These are phyloP conservation scores for Pogonophryne albipinna DNA, from an alignment of 2,797 vertebrate species.

Conservation along the genomic window DNA sequence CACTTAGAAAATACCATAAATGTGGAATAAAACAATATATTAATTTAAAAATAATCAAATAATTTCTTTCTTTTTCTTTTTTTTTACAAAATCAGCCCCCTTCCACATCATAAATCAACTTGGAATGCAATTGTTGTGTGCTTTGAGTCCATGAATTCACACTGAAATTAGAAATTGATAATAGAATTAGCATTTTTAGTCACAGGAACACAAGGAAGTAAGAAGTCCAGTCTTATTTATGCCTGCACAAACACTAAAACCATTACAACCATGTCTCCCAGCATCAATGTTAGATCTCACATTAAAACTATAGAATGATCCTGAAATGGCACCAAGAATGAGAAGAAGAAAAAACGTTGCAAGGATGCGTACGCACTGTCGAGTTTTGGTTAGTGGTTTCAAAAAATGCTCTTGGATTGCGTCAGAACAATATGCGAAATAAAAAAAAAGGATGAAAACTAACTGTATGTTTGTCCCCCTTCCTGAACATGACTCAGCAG, in stretches of 20 bases:
- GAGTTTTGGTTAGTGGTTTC: slow-evolving; percentile 61
- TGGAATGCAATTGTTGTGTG: slow-evolving; percentile 6
- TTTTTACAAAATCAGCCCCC: slow-evolving; percentile 26
- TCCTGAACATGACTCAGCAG: neutral
- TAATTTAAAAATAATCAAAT: slow-evolving; percentile 28
- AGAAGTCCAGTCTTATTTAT: slow-evolving; percentile 28
- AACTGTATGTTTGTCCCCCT: neutral
- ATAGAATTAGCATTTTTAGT: neutral
- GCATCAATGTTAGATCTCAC: neutral
- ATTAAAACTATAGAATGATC: neutral
- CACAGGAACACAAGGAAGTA: slow-evolving; percentile 3
- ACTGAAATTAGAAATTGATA: slow-evolving; percentile 1
- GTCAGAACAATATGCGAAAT: neutral
- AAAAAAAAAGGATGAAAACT: neutral
- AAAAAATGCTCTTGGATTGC: neutral
- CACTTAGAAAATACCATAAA: neutral
- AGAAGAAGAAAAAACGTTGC: neutral
- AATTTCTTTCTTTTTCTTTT: slow-evolving; percentile 15
- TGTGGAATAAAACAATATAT: slow-evolving; percentile 50
- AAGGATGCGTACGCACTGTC: neutral
- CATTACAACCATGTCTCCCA: neutral
- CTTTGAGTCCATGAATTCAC: slow-evolving; percentile 7
- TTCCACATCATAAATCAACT: slow-evolving; percentile 21
- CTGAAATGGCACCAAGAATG: slow-evolving; percentile 46
- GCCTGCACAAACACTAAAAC: slow-evolving; percentile 20